These are phyloP conservation scores for Rotaria magnacalcarata DNA, from an alignment of 2,888 invertebrate genomes.

Conservation along the genomic window DNA sequence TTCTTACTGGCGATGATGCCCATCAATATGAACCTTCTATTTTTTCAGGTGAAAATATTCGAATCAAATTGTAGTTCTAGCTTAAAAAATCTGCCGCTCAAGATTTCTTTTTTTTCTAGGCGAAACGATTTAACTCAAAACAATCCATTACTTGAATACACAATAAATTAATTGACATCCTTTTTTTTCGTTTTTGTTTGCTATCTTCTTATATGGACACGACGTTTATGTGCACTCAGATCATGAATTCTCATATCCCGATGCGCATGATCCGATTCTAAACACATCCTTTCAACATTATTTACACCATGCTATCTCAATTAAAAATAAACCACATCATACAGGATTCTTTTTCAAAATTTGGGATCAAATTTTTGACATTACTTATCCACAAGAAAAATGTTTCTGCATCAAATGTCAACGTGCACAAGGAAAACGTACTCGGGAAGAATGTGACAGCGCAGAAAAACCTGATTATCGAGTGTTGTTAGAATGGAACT, in stretches of 20 bases:
- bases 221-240: conserved; percentile 11
- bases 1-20: neutral
- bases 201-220: conserved; percentile 19
- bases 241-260: neutral
- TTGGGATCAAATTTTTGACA: conserved; percentile 20
- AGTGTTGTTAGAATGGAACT: neutral
- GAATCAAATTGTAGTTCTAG: no score
- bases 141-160: no score
- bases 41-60: neutral
- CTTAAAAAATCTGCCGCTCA: no score
- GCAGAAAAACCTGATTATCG: neutral
- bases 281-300: conserved; percentile 20
- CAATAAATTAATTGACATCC: neutral
- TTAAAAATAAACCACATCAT: neutral
- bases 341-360: conserved; percentile 34
- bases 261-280: conserved; percentile 8
- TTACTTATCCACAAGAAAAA: neutral
- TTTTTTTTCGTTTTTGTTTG: neutral
- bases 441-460: neutral
- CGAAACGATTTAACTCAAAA: no score
- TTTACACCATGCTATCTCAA: conserved; percentile 28
- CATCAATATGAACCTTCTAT: neutral
- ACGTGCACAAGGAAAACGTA: neutral
- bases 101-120: no score
- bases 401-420: conserved; percentile 28